Percentiles rank a stretch among this genome's conserved stretches.
Evolutionary conservation across 1,140 invertebrate genomes (phyloP).

Genomic region (Drosophila novamexicana): DNA sequence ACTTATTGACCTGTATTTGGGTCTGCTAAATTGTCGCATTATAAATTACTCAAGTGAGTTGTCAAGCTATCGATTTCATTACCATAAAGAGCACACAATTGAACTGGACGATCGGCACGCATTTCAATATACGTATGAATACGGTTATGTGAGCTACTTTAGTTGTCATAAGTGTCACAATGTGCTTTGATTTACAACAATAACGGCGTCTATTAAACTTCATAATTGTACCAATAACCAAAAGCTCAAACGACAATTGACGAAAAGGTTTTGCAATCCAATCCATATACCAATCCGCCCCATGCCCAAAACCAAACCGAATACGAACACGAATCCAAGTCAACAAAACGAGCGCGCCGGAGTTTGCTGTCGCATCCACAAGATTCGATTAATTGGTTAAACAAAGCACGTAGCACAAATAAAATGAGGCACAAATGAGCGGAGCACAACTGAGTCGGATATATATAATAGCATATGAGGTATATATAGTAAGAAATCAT

Average conservation of each 20-base stretch:
- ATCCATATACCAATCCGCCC: conserved; percentile 14
- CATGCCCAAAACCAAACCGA: conserved; percentile 18
- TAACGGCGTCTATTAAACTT: conserved; percentile 79
- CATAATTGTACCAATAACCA: conserved; percentile 81
- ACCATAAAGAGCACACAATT: conserved; percentile 49
- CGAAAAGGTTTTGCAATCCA: conserved; percentile 66
- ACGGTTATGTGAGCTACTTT: conserved; percentile 80
- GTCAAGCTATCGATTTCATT: conserved; percentile 62
- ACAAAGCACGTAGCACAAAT: conserved; percentile 72
- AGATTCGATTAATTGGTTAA: conserved; percentile 54
- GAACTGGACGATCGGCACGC: conserved; percentile 38
- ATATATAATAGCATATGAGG: conserved; percentile 22
- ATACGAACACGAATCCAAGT: conserved; percentile 38
- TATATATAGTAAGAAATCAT: conserved; percentile 77
- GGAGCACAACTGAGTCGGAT: conserved; percentile 25
- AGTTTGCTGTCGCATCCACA: conserved; percentile 1
- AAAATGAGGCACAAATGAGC: conserved; percentile 76
- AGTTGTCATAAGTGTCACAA: conserved; percentile 82
- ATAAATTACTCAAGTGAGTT: conserved; percentile 27
- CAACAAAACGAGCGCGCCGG: conserved; percentile 6
- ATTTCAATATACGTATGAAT: conserved; percentile 29
- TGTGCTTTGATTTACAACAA: conserved; percentile 80
- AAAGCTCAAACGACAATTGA: conserved; percentile 63
- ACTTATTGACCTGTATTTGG: conserved; percentile 22
- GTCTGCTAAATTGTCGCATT: conserved; percentile 22